Base-by-base conservation (phyloP, 2,113 vertebrate genomes). In the Phrynocephalus versicolor region DNA sequence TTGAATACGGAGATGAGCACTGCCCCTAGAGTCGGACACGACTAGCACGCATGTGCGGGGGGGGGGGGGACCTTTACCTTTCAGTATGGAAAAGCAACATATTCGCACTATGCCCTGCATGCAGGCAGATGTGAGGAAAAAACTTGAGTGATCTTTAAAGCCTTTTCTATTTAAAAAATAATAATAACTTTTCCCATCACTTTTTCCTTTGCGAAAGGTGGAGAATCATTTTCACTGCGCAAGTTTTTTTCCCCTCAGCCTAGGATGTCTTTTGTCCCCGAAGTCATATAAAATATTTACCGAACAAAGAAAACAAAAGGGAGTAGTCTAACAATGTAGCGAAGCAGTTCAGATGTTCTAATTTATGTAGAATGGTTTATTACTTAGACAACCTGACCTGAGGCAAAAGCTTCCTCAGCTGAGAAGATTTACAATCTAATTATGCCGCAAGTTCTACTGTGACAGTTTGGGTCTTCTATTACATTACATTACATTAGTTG, bases 321-420 rank as follows among this genome's bases (percentile, higher is more conserved):
- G 89, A 92, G 93, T 19, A 78, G 88, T 86, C 10, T 67, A 92
- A 92, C 91, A 93, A 92, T 75, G 37, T 87, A 91, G 91, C 85
- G 89, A 85, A 92, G 89, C 88, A 94, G 82, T 93, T 93, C 87
- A 91, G 83, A 85, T 92, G 88, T 78, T 94, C 91, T 93, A 92
- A 96, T 91, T 93, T 94, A 94, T 93, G 91, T 87, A 94, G 94
- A 95, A 94, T 86, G 79, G 88, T 93, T 91, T 94, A 94, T 95
- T 93, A 93, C 92, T 96, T 94, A 91, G 90, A 91, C 89, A 95
- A 91, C 90, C 86, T 94, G 87, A 94, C 92, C 81, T 14, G 92
- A 91, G 91, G 88, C 89, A 95, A 95, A 94, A 91, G 82, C 45
- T 93, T 94, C 85, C 89, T 94, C 93, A 93, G 90, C 51, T 93